These are phyloP conservation scores for Polymixis flavicincta DNA, from an alignment of 2,888 invertebrate genomes.

Conservation along the genomic window DNA sequence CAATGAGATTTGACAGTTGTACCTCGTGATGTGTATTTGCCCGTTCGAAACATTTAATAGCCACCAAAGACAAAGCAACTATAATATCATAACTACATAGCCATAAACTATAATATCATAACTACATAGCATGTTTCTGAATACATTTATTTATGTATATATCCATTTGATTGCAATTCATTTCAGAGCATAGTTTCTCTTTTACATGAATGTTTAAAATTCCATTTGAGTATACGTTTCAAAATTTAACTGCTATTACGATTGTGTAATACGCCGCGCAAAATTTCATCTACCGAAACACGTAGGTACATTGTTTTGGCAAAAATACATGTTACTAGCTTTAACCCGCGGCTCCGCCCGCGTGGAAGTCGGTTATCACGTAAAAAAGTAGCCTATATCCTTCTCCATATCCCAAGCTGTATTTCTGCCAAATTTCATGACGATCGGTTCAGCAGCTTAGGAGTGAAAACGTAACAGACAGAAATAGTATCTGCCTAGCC, in stretches of 20 bases:
- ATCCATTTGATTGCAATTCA: not conserved
- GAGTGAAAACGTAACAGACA: too few species aligned
- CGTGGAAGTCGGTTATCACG: too few species aligned
- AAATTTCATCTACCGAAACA: not conserved
- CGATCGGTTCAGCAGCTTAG: too few species aligned
- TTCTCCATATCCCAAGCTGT: too few species aligned
- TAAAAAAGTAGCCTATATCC: too few species aligned
- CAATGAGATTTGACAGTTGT: too few species aligned
- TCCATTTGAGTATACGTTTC: conserved; percentile 2
- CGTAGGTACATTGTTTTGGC: not conserved
- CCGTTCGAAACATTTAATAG: too few species aligned
- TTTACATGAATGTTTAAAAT: conserved; percentile 18
- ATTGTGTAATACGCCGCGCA: not conserved
- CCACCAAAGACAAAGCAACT: too few species aligned
- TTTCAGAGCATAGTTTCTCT: conserved; percentile 9
- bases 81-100: not conserved
- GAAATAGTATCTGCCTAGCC: too few species aligned
- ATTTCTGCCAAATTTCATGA: too few species aligned
- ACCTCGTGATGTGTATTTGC: too few species aligned
- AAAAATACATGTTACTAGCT: not conserved
- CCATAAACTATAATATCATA: not conserved
- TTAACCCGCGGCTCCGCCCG: too few species aligned
- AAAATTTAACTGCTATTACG: conserved; percentile 19
- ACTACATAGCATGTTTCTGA: not conserved
- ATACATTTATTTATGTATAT: not conserved